These are phyloP conservation scores for Puntigrus tetrazona DNA, from an alignment of 2,113 vertebrate genomes.

Conservation along the genomic window DNA sequence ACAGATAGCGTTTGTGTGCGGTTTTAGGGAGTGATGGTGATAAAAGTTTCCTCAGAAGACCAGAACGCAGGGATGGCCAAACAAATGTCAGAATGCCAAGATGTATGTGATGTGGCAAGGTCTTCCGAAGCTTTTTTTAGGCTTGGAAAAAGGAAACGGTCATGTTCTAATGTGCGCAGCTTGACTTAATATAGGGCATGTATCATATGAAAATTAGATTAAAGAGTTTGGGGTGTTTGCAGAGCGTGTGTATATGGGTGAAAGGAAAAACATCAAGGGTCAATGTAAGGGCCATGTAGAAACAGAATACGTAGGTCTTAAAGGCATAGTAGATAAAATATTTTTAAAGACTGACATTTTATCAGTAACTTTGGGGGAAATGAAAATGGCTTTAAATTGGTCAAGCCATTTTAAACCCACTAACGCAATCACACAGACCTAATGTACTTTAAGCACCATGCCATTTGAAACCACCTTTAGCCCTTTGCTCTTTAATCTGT, in stretches of 20 bases:
- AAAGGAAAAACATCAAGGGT: neutral
- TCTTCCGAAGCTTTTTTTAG: conserved; percentile 21
- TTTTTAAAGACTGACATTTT: neutral
- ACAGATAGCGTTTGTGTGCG: neutral
- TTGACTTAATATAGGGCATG: conserved; percentile 35
- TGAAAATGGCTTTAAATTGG: neutral
- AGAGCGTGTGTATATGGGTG: conserved; percentile 11
- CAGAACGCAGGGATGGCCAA: neutral
- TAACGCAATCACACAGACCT: neutral
- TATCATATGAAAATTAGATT: conserved; percentile 36
- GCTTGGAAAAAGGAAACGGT: conserved; percentile 27
- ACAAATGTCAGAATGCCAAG: conserved; percentile 32
- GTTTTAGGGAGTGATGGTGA: neutral
- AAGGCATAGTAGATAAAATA: neutral
- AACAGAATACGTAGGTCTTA: neutral
- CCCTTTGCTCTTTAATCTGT: conserved; percentile 27
- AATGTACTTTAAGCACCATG: neutral
- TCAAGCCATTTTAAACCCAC: neutral
- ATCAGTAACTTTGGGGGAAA: neutral
- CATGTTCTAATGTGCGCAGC: conserved; percentile 1
- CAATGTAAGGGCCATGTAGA: neutral
- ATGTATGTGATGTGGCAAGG: neutral
- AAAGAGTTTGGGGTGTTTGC: conserved; percentile 23
- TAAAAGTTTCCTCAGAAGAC: conserved; percentile 24
- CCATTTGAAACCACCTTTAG: conserved; percentile 19